Evolutionary conservation across 2,888 invertebrate genomes (phyloP).

Genomic region (Metacarcinus magister): DNA sequence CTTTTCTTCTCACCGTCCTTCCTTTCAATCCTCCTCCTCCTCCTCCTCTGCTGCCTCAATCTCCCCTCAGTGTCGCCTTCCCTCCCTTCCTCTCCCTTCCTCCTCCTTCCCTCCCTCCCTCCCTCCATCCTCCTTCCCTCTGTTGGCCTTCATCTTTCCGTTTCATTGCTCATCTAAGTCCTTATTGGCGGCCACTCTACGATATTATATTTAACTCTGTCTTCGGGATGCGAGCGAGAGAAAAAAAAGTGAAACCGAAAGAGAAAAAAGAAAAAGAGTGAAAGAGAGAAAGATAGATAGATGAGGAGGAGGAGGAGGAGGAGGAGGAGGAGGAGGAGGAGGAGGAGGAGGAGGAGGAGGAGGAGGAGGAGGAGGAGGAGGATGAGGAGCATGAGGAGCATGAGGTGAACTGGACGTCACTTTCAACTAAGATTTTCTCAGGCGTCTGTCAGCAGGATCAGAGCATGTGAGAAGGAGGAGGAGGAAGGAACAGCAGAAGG

Average conservation of each 20-base stretch:
- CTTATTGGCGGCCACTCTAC: background rate
- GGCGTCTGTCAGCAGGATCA: background rate
- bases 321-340: background rate
- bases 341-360: background rate
- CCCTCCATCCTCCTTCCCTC: background rate
- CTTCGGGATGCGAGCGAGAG: slow-evolving; percentile 12
- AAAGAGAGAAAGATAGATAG: background rate
- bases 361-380: background rate
- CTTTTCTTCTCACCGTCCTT: background rate
- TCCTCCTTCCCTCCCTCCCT: background rate
- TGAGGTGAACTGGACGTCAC: background rate
- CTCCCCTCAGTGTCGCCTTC: background rate
- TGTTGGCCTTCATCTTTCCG: background rate
- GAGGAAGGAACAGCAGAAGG: background rate
- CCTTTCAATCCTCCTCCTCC: background rate
- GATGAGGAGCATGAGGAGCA: too few relatives aligned
- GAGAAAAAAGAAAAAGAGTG: background rate
- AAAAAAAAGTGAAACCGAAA: background rate
- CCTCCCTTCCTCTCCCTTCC: background rate
- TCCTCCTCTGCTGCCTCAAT: background rate
- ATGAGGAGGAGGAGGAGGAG: background rate
- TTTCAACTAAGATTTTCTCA: background rate
- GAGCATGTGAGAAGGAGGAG: background rate
- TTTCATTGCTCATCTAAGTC: background rate
- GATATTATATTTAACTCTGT: slow-evolving; percentile 16